Evolutionary conservation across 92 coral and sea anemone species (phyloP).

Genomic region (Phenganax marumi): DNA sequence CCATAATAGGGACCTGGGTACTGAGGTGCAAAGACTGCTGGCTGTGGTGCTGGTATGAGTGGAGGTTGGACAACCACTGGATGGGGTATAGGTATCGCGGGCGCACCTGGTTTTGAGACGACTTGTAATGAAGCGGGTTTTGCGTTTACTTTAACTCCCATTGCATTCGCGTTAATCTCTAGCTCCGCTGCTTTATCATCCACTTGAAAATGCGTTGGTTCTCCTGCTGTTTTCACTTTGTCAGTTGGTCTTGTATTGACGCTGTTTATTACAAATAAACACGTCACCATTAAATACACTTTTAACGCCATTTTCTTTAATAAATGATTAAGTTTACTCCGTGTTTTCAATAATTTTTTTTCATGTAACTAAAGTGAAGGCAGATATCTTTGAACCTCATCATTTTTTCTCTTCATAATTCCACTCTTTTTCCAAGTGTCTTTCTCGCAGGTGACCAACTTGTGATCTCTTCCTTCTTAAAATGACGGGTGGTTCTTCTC

Average conservation of each 20-base stretch:
- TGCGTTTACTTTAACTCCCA: constrained; percentile 97
- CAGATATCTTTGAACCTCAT: neutral
- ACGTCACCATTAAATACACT: neutral
- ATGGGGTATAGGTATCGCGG: constrained; percentile 87
- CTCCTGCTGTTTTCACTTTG: constrained; percentile 84
- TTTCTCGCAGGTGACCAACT: constrained; percentile 17
- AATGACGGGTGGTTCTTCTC: constrained; percentile 20
- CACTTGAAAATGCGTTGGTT: constrained; percentile 99
- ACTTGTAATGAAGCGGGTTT: constrained; percentile 98
- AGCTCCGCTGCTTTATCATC: constrained; percentile 99
- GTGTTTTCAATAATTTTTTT: no score
- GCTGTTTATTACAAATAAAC: neutral
- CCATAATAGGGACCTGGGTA: constrained; percentile 4
- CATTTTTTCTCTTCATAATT: neutral
- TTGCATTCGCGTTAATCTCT: constrained; percentile 97
- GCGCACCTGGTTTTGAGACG: constrained; percentile 95
- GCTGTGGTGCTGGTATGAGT: neutral
- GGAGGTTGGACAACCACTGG: constrained; percentile 91
- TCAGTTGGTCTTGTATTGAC: constrained; percentile 34
- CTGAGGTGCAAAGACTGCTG: constrained; percentile 8
- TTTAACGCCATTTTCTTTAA: neutral
- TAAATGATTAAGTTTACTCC: no score
- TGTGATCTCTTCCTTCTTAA: neutral
- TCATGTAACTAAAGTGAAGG: neutral
- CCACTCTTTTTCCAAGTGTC: neutral